A percentile compares a stretch with the other conserved stretches of the same genome.
Conservation (phyloP, 2,888 invertebrate genomes). For the Pecten maximus region DNA sequence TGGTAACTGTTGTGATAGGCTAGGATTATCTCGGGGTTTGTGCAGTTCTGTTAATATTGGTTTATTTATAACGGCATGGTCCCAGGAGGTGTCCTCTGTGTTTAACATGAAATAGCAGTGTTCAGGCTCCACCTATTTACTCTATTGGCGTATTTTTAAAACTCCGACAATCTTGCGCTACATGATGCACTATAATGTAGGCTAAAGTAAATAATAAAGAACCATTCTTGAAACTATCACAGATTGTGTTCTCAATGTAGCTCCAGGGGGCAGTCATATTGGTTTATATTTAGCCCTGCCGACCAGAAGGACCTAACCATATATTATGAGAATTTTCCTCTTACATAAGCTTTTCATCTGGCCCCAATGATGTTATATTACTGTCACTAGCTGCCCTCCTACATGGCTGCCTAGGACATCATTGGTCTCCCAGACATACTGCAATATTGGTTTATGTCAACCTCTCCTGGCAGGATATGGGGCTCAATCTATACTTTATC, state of each 20-base stretch:
- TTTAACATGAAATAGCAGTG: background rate
- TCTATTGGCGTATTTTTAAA: background rate
- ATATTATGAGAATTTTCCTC: background rate
- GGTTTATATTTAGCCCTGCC: background rate
- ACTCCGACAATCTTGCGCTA: background rate
- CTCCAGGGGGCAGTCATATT: background rate
- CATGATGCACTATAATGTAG: background rate
- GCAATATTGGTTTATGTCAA: background rate
- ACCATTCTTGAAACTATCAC: background rate
- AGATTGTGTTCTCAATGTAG: constrained; percentile 6
- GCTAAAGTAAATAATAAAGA: background rate
- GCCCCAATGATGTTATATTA: background rate
- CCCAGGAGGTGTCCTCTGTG: background rate
- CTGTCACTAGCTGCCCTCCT: background rate
- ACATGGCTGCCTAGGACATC: background rate
- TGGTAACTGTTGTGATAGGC: background rate
- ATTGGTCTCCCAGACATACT: background rate
- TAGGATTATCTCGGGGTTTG: background rate
- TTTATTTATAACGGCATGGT: background rate
- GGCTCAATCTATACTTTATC: background rate
- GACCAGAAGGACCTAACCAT: background rate
- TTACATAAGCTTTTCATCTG: background rate
- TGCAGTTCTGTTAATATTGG: background rate
- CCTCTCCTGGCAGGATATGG: background rate
- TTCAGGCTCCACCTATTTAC: background rate